A percentile compares a stretch with the other conserved stretches of the same genome.
Conservation (phyloP, 2,888 invertebrate species). For the Eumacrocentrus americanus region DNA sequence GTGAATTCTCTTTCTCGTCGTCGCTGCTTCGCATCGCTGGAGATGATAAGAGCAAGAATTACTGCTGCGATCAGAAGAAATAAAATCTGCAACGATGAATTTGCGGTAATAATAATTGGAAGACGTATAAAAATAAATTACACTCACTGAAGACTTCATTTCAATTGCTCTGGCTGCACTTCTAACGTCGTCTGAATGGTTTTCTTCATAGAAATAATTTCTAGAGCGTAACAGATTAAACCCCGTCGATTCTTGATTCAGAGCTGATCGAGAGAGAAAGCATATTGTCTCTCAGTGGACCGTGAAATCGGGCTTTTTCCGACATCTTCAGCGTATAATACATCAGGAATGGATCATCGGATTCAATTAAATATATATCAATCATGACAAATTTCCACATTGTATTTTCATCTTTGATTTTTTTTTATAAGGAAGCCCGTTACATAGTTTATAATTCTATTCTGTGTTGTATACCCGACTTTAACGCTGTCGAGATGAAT, state of each 20-base stretch:
- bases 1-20: background rate
- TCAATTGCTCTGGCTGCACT: background rate
- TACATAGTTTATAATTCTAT: slow-evolving; percentile 45
- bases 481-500: too few species aligned
- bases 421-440: slow-evolving; percentile 53
- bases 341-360: background rate
- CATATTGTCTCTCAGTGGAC: background rate
- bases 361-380: slow-evolving; percentile 14
- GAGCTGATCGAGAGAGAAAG: background rate
- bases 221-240: background rate
- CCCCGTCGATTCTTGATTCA: background rate
- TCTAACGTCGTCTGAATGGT: background rate
- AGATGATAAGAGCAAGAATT: background rate
- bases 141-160: background rate
- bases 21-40: background rate
- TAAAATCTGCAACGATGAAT: background rate
- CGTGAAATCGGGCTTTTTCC: background rate
- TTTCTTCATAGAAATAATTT: background rate
- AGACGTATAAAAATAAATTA: background rate
- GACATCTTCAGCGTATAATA: background rate
- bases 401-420: slow-evolving; percentile 41
- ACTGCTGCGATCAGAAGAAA: background rate
- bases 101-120: background rate
- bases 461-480: too few species aligned
- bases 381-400: slow-evolving; percentile 46